Base-by-base conservation (phyloP, 2,888 invertebrate genomes). In the Congeria kusceri region DNA sequence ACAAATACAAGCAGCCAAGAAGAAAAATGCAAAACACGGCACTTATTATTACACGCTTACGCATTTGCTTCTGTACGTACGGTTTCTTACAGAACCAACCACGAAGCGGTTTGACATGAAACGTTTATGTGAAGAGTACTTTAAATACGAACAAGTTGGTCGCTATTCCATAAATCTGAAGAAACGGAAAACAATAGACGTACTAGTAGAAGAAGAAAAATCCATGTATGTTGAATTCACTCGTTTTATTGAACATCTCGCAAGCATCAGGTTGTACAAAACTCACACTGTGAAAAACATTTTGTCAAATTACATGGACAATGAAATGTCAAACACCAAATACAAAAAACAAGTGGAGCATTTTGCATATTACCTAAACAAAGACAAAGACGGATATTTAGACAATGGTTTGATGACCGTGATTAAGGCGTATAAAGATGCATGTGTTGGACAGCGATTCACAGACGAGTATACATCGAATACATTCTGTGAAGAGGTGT, bases 211-310 rank as follows among this genome's bases (percentile, higher is more conserved):
- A n/a, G 28, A 28, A 23, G 28, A 61, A 11, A 28, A 29, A 29
- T 7, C 9, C 1, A 23, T 39, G 23, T 7, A n/a, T 9, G 39
- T 39, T 18, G 39, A 32, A 63, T 39, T 63, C 3, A n/a, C n/a
- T 23, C 44, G 39, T 20, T 67, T 67, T 39, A 28, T 67, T 39
- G 18, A 28, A n/a, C 56, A 67, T 32, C 49, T 67, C 56, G 53
- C 57, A 56, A 18, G 44, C 23, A 53, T 29, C 11, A 32, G 1
- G 4, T 15, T 67, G 4, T 28, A 53, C 7, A 20, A 29, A 15
- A 39, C 57, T 18, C 28, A 53, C 23, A 66, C 65, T 3, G 46
- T 66, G 20, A 29, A 29, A 28, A 18, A 56, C 23, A 4, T 64
- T 13, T 23, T 64, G 23, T 23, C 28, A 9, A 49, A 64, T 28